These are phyloP conservation scores for Wiebesia pumilae DNA, from an alignment of 1,140 invertebrate genomes.

Conservation along the genomic window DNA sequence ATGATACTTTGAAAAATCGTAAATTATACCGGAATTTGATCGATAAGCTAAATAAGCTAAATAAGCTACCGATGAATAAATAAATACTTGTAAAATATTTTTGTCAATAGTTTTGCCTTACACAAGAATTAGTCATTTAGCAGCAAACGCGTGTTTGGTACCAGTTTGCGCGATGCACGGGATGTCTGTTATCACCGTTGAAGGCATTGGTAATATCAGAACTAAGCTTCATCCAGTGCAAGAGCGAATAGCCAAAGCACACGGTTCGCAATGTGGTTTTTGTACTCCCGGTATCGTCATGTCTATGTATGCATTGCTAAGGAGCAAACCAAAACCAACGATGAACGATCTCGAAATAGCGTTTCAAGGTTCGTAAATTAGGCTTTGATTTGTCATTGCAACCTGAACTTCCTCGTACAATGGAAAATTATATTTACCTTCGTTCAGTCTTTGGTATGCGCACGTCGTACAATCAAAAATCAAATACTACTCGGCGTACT, in stretches of 20 bases:
- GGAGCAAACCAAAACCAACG: constrained; percentile 79
- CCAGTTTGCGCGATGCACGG: constrained; percentile 90
- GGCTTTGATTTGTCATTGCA: neutral
- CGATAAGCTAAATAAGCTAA: too few relatives aligned
- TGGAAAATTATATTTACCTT: too few relatives aligned
- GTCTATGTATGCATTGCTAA: constrained; percentile 92
- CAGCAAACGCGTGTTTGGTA: constrained; percentile 92
- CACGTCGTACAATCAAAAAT: too few relatives aligned
- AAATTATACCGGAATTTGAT: too few relatives aligned
- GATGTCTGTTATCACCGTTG: constrained; percentile 90
- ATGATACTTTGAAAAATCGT: too few relatives aligned
- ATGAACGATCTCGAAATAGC: constrained; percentile 87
- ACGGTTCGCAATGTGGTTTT: constrained; percentile 94
- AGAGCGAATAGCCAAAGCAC: constrained; percentile 89
- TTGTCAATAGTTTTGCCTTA: constrained; percentile 36
- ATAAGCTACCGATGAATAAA: too few relatives aligned
- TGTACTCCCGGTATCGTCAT: constrained; percentile 95
- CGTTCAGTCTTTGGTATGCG: too few relatives aligned
- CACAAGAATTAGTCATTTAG: constrained; percentile 81
- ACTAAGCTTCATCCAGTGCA: constrained; percentile 87
- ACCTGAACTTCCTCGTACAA: neutral
- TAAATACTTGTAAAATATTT: neutral
- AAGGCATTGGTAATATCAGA: constrained; percentile 87
- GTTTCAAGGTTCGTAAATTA: constrained; percentile 79
- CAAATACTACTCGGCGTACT: too few relatives aligned